Percentiles rank a stretch among this genome's conserved stretches.
Evolutionary conservation across 2,797 vertebrate species (phyloP).

Genomic region (Leuciscus waleckii): DNA sequence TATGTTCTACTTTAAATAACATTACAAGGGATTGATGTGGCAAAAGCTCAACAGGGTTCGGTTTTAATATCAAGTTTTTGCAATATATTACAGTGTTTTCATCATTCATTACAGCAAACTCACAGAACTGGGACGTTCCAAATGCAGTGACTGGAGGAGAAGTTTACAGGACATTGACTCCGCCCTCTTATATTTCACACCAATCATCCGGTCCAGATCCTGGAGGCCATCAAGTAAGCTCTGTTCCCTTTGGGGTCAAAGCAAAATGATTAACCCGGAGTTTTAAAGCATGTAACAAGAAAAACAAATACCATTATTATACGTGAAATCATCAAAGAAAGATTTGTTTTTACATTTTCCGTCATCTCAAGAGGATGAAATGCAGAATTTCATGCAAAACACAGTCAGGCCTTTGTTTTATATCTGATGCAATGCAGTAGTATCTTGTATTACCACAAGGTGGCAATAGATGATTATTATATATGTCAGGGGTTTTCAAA

Average conservation of each 20-base stretch:
- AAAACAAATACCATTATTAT: not conserved
- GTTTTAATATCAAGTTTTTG: not conserved
- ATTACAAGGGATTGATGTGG: not conserved
- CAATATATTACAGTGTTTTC: not conserved
- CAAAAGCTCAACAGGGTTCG: not conserved
- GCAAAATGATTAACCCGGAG: conserved; percentile 42
- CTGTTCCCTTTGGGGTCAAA: conserved; percentile 46
- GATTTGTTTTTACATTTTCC: not conserved
- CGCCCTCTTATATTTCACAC: conserved; percentile 73
- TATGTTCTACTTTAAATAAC: not conserved
- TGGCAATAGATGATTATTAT: conserved; percentile 37
- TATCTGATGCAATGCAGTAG: conserved; percentile 21
- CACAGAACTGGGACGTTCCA: conserved; percentile 67
- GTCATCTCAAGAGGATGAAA: conserved; percentile 26
- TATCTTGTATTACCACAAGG: conserved; percentile 60
- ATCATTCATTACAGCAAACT: conserved; percentile 57
- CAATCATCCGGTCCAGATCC: conserved; percentile 80
- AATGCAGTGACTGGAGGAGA: conserved; percentile 73
- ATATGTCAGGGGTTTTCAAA: not conserved
- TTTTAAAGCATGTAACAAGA: not conserved
- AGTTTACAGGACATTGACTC: conserved; percentile 70
- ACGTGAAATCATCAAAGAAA: conserved; percentile 6
- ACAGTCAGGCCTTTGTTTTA: conserved; percentile 45
- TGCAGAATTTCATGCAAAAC: conserved; percentile 40
- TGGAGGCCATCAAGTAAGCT: conserved; percentile 78